Percentiles rank a stretch among this genome's conserved stretches.
These are phyloP conservation scores for Phymanthus crucifer DNA, from an alignment of 92 coral and sea anemone species.

Conservation along the genomic window DNA sequence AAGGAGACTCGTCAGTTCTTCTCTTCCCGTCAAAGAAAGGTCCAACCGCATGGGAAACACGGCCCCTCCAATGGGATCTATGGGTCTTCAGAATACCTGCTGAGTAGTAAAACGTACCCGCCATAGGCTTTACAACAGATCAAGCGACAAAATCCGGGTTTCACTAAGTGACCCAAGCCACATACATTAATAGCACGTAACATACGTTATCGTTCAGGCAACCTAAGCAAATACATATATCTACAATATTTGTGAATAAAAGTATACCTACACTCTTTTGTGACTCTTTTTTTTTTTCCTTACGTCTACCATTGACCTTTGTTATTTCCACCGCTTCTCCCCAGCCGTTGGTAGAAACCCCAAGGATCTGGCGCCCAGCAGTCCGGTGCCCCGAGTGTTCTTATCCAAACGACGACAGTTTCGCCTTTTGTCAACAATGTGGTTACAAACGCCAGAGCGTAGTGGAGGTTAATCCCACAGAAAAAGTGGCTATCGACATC, in stretches of 20 bases:
- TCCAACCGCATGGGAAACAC: constrained; percentile 8
- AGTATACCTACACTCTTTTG: not conserved
- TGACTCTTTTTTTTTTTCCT: not conserved
- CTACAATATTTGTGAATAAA: not conserved
- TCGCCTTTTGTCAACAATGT: constrained; percentile 50
- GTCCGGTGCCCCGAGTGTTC: constrained; percentile 45
- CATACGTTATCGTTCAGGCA: no score
- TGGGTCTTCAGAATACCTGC: constrained; percentile 53
- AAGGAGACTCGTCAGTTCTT: constrained; percentile 31
- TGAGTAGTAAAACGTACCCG: no score
- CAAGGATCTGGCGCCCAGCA: constrained; percentile 50
- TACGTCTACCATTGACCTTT: no score
- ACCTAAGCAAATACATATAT: no score
- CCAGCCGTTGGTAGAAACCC: constrained; percentile 27
- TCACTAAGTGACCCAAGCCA: no score
- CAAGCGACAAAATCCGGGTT: not conserved
- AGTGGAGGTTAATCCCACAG: no score
- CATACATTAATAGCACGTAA: no score
- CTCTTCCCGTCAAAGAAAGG: constrained; percentile 34
- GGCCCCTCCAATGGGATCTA: constrained; percentile 54
- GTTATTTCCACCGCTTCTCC: not conserved
- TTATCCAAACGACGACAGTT: constrained; percentile 52
- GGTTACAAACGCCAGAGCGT: constrained; percentile 28
- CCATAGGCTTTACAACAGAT: not conserved
- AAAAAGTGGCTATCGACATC: no score